Percentiles rank a stretch among this genome's conserved stretches.
Evolutionary conservation across 2,113 vertebrate species (phyloP).

Genomic region (Monarcha castaneiventris): DNA sequence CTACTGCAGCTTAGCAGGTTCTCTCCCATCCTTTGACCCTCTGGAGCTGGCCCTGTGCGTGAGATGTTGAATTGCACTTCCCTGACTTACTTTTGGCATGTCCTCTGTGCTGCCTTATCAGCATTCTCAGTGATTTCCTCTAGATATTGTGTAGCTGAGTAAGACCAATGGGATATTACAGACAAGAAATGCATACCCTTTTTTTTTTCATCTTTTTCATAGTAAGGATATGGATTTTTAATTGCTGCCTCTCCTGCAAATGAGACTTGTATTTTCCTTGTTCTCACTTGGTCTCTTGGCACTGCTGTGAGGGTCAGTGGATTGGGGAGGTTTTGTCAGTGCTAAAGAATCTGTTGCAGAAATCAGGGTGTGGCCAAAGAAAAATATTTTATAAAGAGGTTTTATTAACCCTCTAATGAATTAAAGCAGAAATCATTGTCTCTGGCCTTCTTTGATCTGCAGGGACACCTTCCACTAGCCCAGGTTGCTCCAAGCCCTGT

Average conservation of each 20-base stretch:
- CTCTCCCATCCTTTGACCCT: neutral
- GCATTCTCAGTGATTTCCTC: constrained; percentile 51
- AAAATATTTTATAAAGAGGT: neutral
- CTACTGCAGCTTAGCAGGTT: neutral
- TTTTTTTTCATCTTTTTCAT: neutral
- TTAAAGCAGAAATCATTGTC: neutral
- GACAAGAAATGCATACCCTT: neutral
- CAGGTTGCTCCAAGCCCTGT: accelerated
- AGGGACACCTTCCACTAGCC: neutral
- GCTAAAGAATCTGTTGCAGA: neutral
- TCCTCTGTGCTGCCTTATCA: constrained; percentile 20
- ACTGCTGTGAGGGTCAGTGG: neutral
- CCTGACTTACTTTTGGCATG: neutral
- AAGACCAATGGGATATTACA: neutral
- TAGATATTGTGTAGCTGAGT: neutral
- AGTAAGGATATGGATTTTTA: neutral
- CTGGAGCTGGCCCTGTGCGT: neutral
- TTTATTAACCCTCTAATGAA: neutral
- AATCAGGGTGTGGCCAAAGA: neutral
- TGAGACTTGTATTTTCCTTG: neutral
- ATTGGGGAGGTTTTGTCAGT: neutral
- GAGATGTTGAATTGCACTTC: constrained; percentile 10
- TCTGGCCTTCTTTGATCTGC: neutral
- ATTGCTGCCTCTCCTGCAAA: neutral
- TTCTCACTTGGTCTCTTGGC: neutral